phyloP scores from a whole-genome alignment of 2,888 invertebrate genomes.

The Maniola hyperantus region DNA sequence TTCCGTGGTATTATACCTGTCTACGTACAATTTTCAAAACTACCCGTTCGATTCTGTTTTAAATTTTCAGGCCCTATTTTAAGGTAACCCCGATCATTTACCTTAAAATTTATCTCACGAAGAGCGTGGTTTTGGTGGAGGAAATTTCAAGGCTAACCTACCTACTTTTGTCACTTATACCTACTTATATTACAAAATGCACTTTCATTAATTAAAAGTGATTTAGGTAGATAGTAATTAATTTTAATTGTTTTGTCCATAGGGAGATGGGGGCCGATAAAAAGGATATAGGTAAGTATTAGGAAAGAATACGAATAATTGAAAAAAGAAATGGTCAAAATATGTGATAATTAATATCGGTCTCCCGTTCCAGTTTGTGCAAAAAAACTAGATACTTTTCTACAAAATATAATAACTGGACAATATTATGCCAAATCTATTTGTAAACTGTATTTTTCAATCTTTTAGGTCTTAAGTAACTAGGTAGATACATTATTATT shows the following conservation, averaged over 20 bases:
- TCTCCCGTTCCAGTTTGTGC: slow-evolving; percentile 11
- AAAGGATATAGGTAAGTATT: background rate
- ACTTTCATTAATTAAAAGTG: background rate
- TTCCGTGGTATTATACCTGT: no score
- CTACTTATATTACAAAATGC: background rate
- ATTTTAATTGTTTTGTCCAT: slow-evolving; percentile 20
- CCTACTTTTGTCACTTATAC: background rate
- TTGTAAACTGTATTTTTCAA: background rate
- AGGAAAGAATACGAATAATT: background rate
- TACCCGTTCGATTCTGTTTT: background rate
- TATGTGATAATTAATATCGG: slow-evolving; percentile 25
- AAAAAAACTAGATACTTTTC: background rate
- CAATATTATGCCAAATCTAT: slow-evolving; percentile 9
- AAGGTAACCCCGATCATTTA: no score
- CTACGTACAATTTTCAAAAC: no score
- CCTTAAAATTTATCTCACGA: background rate
- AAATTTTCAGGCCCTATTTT: no score
- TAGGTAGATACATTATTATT: background rate
- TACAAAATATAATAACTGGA: background rate
- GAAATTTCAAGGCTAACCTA: background rate
- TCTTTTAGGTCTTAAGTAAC: background rate
- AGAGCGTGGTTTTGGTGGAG: background rate
- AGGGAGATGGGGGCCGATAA: slow-evolving; percentile 40
- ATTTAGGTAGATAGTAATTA: background rate
- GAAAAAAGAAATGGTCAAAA: slow-evolving; percentile 1